Conservation (phyloP, 2,113 vertebrate genomes). For the Indicator indicator region DNA sequence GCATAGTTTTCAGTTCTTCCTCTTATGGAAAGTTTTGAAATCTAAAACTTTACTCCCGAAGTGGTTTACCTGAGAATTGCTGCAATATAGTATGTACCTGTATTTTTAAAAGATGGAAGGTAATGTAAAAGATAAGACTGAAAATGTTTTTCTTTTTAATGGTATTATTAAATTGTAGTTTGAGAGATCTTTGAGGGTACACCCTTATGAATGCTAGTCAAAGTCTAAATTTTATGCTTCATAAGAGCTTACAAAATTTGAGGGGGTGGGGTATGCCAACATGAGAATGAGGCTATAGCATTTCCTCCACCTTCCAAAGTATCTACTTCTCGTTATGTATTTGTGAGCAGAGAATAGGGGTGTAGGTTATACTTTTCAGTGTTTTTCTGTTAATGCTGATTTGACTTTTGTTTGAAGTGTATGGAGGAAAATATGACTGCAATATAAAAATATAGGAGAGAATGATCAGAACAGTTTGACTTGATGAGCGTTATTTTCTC, state of each 20-base stretch:
- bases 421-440: not conserved
- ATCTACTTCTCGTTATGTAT: not conserved
- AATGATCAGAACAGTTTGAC: not conserved
- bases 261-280: not conserved
- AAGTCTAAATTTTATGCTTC: not conserved
- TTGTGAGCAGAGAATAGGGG: not conserved
- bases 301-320: not conserved
- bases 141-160: not conserved
- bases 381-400: not conserved
- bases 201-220: not conserved
- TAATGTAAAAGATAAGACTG: not conserved
- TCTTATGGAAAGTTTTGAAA: not conserved
- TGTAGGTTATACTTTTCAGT: not conserved
- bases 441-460: not conserved
- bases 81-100: not conserved
- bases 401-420: not conserved
- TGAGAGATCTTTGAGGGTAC: not conserved
- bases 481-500: conserved; percentile 10
- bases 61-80: conserved; percentile 20
- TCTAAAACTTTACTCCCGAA: not conserved
- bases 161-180: not conserved
- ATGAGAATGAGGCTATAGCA: not conserved
- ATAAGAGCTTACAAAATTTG: not conserved
- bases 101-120: not conserved
- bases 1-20: not conserved